A percentile compares a stretch with the other conserved stretches of the same genome.
Conservation (phyloP, 1,140 invertebrate species). For the Semibalanus balanoides region DNA sequence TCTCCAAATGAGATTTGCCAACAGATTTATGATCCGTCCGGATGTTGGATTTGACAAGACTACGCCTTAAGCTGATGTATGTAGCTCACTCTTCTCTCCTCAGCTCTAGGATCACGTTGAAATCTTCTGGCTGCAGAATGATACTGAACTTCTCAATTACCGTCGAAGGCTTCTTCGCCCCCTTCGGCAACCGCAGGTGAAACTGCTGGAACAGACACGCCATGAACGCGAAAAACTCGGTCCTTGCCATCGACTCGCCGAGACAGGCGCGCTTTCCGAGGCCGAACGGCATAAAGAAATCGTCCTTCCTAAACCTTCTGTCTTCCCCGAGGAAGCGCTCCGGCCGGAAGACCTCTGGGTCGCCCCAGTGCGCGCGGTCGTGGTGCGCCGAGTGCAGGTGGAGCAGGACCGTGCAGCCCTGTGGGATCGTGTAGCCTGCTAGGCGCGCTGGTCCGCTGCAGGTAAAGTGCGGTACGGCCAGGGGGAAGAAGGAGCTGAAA, state of each 20-base stretch:
- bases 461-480: conserved; percentile 10
- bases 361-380: conserved; percentile 36
- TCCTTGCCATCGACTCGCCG: conserved; percentile 54
- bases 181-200: conserved; percentile 21
- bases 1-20: too few relatives aligned
- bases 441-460: neutral
- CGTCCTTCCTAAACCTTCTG: conserved; percentile 21
- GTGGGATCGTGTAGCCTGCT: neutral
- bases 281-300: conserved; percentile 30
- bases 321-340: conserved; percentile 28
- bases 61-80: too few relatives aligned
- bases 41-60: too few relatives aligned
- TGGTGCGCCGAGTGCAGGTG: neutral
- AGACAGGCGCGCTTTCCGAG: conserved; percentile 44
- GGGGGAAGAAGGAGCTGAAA: conserved; percentile 19
- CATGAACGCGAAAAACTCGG: conserved; percentile 56
- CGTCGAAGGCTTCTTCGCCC: neutral
- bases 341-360: conserved; percentile 47
- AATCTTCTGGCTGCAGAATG: neutral
- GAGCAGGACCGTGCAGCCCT: neutral
- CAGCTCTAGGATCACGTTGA: neutral
- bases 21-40: too few relatives aligned
- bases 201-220: conserved; percentile 47
- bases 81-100: too few relatives aligned
- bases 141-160: neutral